These are phyloP conservation scores for Anastrepha obliqua DNA, from an alignment of 1,140 invertebrate species.

Conservation along the genomic window DNA sequence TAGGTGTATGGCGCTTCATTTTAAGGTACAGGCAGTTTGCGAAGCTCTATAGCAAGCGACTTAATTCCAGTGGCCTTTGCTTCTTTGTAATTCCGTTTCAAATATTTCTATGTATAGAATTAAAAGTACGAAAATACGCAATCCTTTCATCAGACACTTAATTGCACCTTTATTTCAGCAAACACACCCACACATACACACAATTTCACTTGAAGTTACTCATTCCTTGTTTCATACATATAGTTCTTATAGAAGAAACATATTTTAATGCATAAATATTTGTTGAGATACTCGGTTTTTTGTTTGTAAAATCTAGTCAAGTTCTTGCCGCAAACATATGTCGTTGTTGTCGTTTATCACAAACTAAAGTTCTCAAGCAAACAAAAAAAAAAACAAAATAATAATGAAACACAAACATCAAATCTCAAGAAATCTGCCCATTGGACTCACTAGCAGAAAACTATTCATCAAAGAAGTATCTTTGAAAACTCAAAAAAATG, in stretches of 20 bases:
- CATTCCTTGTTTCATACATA: too few relatives aligned
- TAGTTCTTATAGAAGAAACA: too few relatives aligned
- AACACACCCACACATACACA: too few relatives aligned
- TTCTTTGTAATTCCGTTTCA: neutral
- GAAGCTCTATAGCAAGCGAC: neutral
- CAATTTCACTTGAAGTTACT: too few relatives aligned
- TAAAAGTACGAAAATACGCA: neutral
- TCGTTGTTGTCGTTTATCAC: slow-evolving; percentile 53
- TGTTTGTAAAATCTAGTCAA: slow-evolving; percentile 59
- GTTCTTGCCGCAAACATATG: slow-evolving; percentile 57
- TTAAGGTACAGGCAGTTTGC: neutral
- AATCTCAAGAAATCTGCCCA: slow-evolving; percentile 5
- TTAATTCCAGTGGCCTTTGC: neutral
- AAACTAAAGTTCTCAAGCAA: slow-evolving; percentile 13
- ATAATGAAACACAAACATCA: neutral
- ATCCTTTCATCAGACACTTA: neutral
- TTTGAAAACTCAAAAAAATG: too few relatives aligned
- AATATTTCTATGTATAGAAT: neutral
- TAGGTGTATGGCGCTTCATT: too few relatives aligned
- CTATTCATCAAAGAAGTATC: neutral
- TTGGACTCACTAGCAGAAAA: neutral
- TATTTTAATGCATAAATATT: neutral
- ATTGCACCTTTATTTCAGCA: too few relatives aligned
- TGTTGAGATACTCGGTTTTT: slow-evolving; percentile 25
- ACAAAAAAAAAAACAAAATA: neutral